These are phyloP conservation scores for Syrmaticus mikado DNA, from an alignment of 2,113 vertebrate genomes.

Conservation along the genomic window DNA sequence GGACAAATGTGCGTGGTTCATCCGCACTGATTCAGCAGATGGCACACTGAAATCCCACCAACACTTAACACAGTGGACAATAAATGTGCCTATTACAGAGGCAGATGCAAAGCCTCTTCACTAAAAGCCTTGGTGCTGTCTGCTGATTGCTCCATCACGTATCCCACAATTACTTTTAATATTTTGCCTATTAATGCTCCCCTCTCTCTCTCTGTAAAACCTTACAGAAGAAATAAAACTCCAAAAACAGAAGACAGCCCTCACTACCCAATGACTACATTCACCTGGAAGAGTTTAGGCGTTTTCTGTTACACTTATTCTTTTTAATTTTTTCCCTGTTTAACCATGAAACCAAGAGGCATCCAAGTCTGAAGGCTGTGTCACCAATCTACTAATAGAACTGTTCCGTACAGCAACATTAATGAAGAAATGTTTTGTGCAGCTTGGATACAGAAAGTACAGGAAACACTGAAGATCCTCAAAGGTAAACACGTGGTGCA, in stretches of 20 bases:
- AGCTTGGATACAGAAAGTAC: not conserved
- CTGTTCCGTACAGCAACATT: not conserved
- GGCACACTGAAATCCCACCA: not conserved
- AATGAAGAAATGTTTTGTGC: slow-evolving; percentile 8
- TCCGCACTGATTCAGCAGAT: not conserved
- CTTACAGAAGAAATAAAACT: not conserved
- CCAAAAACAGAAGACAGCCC: not conserved
- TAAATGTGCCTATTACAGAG: not conserved
- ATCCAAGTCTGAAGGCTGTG: not conserved
- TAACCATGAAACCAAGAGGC: not conserved
- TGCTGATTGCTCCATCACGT: not conserved
- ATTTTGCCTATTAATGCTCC: not conserved
- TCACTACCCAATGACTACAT: not conserved
- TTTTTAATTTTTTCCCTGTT: not conserved
- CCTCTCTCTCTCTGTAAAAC: not conserved
- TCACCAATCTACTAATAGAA: slow-evolving; percentile 14
- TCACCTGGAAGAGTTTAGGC: not conserved
- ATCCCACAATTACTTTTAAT: not conserved
- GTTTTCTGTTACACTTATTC: not conserved
- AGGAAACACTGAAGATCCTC: slow-evolving; percentile 28
- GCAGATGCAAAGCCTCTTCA: not conserved
- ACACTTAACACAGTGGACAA: not conserved
- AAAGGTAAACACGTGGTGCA: slow-evolving; percentile 15
- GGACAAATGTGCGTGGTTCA: not conserved
- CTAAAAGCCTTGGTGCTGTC: not conserved